Evolutionary conservation across 1,140 invertebrate genomes (phyloP), one percentile per base, ranked within the genome.

Genomic region (Coptotermes formosanus): DNA sequence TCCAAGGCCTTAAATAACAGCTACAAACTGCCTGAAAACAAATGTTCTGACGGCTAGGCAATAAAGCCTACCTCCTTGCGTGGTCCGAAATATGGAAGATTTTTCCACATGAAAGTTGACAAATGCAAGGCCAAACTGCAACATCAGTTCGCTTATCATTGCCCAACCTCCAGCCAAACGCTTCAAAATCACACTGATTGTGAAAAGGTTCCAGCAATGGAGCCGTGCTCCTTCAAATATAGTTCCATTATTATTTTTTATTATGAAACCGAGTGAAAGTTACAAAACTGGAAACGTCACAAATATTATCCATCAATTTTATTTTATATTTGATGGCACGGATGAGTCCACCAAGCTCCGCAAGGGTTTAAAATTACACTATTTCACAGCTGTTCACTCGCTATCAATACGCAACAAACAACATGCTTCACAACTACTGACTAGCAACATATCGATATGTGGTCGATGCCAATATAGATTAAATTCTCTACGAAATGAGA

Each of bases 171-270:
- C 83, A 84, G 30, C 83, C 45, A 84, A 84, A 84, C 83, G 83
- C 83, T 84, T 84, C 45, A 52, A 45, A 84, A 84, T 75, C 81
- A 75, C 85, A 86, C 85, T 86, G 85, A 86, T 86, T 55, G 82
- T 82, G 69, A 85, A 69, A 86, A 86, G 85, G 83, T 52, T 14
- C 85, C 82, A 38, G 69, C 43, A 86, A 86, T 86, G 85, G 85
- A 86, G 38, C 85, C 85, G 82, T 86, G 82, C 59, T 86, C 82
- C 59, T 86, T 52, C 85, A 86, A 86, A 86, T 86, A 86, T 86
- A 81, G 85, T 86, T 75, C 85, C 85, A 86, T 86, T 32, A 86
- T 86, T 32, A 86, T 52, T 75, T 86, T 86, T 59, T 75, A 19
- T 45, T 64, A 25, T 23, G 52, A 52, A 52, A 52, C n/a, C 45